phyloP scores from a whole-genome alignment of 2,113 vertebrate genomes.

The Notiomystis cincta region DNA sequence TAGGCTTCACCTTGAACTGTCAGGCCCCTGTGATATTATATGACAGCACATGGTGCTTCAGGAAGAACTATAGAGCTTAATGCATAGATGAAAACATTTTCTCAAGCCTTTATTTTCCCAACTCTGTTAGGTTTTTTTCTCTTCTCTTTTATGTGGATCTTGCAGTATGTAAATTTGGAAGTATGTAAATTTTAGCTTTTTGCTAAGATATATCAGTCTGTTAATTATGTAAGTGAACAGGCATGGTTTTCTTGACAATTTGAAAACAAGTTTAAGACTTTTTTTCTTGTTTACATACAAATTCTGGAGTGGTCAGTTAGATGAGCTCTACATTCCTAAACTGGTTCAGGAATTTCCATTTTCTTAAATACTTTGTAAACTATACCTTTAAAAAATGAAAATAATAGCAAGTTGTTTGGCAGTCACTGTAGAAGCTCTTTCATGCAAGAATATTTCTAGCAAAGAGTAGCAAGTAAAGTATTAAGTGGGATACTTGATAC shows the following conservation, averaged over 20 bases:
- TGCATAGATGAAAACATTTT: not conserved
- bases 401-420: not conserved
- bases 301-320: not conserved
- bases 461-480: not conserved
- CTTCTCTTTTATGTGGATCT: not conserved
- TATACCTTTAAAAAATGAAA: not conserved
- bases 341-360: not conserved
- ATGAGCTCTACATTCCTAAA: not conserved
- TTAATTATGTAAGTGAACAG: not conserved
- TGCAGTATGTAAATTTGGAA: not conserved
- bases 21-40: not conserved
- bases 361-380: not conserved
- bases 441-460: not conserved
- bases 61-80: not conserved
- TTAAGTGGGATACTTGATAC: conserved; percentile 2
- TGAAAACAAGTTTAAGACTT: not conserved
- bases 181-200: not conserved
- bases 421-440: not conserved
- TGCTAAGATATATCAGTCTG: not conserved
- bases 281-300: not conserved
- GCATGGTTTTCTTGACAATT: not conserved
- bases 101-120: not conserved
- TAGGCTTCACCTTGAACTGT: not conserved
- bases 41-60: not conserved
- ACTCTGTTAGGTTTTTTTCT: not conserved